Evolutionary conservation across 2,888 invertebrate genomes (phyloP), one percentile per base, ranked within the genome.

Genomic region (Sesamia inferens): DNA sequence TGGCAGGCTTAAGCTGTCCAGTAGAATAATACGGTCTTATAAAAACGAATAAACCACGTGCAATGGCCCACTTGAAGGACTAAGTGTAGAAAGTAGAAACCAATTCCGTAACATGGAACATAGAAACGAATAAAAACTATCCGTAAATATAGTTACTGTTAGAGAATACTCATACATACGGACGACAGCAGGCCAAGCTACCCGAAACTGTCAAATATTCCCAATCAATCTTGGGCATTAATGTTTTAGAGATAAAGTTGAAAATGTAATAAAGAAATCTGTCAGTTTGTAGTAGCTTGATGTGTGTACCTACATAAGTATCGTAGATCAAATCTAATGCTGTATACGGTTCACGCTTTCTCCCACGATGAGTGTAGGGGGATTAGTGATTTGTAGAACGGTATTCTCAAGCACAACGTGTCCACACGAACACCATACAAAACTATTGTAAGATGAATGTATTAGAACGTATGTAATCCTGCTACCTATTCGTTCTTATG

Each of bases 341-440:
- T 44, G 19, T 59, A 13, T 51, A 58, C 57, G 54, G 58, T 72
- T 82, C 65, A 71, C 62, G 68, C 81, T 82, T 82, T 83, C 84
- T 76, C 70, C 54, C 48, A 48, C 66, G 58, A 63, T 61, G 42
- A 57, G 54, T 62, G 44, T 42, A 10, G 42, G 0, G 4, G 13
- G 22, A 11, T 70, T 65, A 83, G 66, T 73, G 62, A 70, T 22
- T 48, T 79, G 71, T 13, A 8, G 14, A 79, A 81, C 81, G 76
- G 81, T 80, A 72, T 65, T 64, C 62, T 54, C 19, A 54, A 54
- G 51, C n/a, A 68, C 48, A 51, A 19, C 51, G 54, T 48, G 39
- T 59, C 31, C 22, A 63, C 39, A 31, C 31, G 24, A 79, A 19
- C n/a, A 44, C 22, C 14, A 63, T 79, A 24, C 39, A 57, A 62